phyloP scores from a whole-genome alignment of 1,140 invertebrate species.

The Brachystomella parvula region DNA sequence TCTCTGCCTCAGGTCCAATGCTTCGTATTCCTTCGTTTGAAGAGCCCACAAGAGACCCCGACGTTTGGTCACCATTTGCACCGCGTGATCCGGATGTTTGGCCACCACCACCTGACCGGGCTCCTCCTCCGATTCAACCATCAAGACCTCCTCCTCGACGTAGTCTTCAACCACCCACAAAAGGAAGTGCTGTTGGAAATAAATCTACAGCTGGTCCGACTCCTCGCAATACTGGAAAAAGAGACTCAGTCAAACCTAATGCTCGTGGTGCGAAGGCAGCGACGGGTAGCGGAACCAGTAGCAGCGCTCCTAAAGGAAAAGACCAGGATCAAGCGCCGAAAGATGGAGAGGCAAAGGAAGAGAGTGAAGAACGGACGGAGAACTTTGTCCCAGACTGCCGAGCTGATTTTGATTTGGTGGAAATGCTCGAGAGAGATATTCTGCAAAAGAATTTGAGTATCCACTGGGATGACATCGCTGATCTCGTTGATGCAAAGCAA shows the following conservation, averaged over 20 bases:
- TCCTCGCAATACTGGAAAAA: neutral
- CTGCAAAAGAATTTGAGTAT: slow-evolving; percentile 96
- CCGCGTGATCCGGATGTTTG: slow-evolving; percentile 57
- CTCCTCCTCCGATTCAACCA: slow-evolving; percentile 40
- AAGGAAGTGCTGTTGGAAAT: neutral
- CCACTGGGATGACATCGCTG: slow-evolving; percentile 95
- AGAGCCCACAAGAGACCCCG: slow-evolving; percentile 52
- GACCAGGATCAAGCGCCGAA: slow-evolving; percentile 34
- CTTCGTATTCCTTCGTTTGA: slow-evolving; percentile 48
- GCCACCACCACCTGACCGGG: slow-evolving; percentile 64
- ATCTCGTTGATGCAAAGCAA: slow-evolving; percentile 87
- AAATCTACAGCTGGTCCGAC: neutral
- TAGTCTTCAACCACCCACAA: neutral
- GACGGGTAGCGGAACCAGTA: neutral
- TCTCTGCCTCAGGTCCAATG: slow-evolving; percentile 26
- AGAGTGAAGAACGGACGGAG: slow-evolving; percentile 54
- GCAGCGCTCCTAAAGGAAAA: slow-evolving; percentile 27
- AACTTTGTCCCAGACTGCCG: slow-evolving; percentile 79
- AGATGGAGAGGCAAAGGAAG: slow-evolving; percentile 49
- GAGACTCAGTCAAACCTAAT: neutral
- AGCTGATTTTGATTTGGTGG: slow-evolving; percentile 86
- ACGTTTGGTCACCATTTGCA: slow-evolving; percentile 39
- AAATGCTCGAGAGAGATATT: slow-evolving; percentile 93
- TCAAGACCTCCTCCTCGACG: neutral
- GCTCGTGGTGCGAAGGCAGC: neutral